Conservation (phyloP, 2,797 vertebrate species). For the Urocyon cinereoargenteus region DNA sequence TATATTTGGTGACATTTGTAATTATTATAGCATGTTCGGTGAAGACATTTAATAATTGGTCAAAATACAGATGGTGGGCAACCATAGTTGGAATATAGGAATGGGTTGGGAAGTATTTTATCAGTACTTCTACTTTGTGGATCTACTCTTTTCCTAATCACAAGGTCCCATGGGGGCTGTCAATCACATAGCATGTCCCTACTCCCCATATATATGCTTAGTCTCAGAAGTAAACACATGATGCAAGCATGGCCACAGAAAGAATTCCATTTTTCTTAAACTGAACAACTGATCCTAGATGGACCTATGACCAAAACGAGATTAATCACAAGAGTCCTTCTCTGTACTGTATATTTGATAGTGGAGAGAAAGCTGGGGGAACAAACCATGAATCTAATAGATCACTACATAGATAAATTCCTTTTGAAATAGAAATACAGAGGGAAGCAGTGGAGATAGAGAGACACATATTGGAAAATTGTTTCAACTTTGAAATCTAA, state of each 20-base stretch:
- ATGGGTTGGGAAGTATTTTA: background rate
- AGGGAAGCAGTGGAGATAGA: background rate
- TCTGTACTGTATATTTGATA: background rate
- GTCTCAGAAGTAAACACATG: background rate
- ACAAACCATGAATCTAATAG: background rate
- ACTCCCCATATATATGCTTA: fast-evolving
- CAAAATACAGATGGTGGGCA: background rate
- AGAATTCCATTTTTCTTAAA: background rate
- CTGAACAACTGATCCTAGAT: background rate
- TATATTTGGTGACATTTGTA: background rate
- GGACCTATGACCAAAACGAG: background rate
- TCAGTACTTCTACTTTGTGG: background rate
- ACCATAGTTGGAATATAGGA: background rate
- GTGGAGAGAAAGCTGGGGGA: background rate
- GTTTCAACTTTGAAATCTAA: background rate
- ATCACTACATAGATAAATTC: background rate
- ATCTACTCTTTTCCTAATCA: background rate
- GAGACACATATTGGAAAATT: background rate
- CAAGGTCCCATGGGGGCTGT: too few relatives aligned
- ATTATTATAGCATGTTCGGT: background rate
- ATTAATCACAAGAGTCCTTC: background rate
- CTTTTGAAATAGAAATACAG: background rate
- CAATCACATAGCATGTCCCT: background rate
- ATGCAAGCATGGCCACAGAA: background rate
- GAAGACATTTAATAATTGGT: background rate